Percentiles rank a stretch among this genome's conserved stretches.
Evolutionary conservation across 2,113 vertebrate genomes (phyloP).

Genomic region (Tichodroma muraria): DNA sequence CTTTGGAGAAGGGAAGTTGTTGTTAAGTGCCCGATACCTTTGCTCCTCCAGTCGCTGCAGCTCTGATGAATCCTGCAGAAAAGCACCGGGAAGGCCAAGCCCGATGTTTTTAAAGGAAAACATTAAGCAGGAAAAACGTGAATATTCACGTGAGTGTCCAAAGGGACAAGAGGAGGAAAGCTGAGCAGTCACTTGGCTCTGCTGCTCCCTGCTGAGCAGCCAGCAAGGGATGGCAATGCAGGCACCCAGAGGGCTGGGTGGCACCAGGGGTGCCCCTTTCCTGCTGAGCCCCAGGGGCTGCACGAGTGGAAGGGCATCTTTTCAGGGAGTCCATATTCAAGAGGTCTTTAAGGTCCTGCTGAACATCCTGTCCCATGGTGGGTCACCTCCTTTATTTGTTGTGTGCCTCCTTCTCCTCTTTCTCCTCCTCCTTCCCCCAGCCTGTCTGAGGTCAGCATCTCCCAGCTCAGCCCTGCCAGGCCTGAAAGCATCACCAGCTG

Average conservation of each 20-base stretch:
- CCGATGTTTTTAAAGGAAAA: slow-evolving; percentile 37
- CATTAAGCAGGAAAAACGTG: slow-evolving; percentile 20
- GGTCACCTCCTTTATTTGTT: neutral
- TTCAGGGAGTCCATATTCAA: neutral
- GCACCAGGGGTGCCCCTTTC: neutral
- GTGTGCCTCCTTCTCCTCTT: neutral
- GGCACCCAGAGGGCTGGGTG: neutral
- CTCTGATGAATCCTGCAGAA: slow-evolving; percentile 29
- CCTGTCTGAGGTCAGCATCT: neutral
- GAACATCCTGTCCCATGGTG: neutral
- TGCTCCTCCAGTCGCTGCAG: neutral
- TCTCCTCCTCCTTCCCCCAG: neutral
- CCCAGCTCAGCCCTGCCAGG: neutral
- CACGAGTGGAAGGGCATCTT: neutral
- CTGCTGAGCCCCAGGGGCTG: neutral
- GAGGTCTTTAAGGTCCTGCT: neutral
- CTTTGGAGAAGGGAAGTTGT: slow-evolving; percentile 46
- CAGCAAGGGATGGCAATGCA: neutral
- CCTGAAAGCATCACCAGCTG: neutral
- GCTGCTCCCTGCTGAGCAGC: neutral
- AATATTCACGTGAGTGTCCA: slow-evolving; percentile 1
- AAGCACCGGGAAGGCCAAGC: neutral
- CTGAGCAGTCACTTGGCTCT: neutral
- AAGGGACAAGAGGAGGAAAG: neutral
- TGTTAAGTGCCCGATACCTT: neutral